Base-by-base conservation (phyloP, 2,888 invertebrate species). In the Agrenia bidenticulata region DNA sequence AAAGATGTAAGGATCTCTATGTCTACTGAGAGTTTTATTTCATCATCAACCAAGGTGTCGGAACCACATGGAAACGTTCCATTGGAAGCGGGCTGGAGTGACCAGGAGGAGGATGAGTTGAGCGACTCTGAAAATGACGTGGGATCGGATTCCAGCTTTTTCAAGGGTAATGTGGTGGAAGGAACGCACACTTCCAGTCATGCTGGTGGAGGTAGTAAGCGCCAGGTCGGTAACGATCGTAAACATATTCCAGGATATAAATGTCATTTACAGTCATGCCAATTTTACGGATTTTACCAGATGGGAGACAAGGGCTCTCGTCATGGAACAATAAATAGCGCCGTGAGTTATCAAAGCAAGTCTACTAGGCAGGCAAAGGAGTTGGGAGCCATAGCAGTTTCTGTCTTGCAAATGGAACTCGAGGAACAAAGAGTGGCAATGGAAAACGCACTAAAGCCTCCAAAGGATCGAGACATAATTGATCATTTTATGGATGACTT, bases 401-500 rank as follows among this genome's bases (percentile, higher is more conserved):
- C 51, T 15, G 26, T 51, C 15, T 21, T 51, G 7, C 51, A 51
- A 23, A 51, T 51, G 51, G n/a, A 51, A 51, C 9, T 21, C 2
- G 51, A 51, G 51, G 51, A 51, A 51, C 23, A 21, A 21, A 19
- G 24, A 23, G 21, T 24, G 4, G 51, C 23, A 19, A 51, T 51
- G 51, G 51, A 51, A 51, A 19, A 19, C 21, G 19, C 51, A 32
- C 54, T 60, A 9, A 63, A 49, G 2, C 54, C 26, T 1, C 54
- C 26, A 2, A 49, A 32, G 19, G 60, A 60, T 11, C 24, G 58
- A 59, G 59, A 63, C 41, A 45, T 66, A 4, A 59, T 66, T 26
- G 66, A 66, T 15, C 63, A 67, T 24, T 67, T 67, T 45, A 63
- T 63, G 37, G 63, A 63, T 37, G 67, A 63, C 41, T 19, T 63